Conservation (phyloP, 2,888 invertebrate species). For the Xestia xanthographa region DNA sequence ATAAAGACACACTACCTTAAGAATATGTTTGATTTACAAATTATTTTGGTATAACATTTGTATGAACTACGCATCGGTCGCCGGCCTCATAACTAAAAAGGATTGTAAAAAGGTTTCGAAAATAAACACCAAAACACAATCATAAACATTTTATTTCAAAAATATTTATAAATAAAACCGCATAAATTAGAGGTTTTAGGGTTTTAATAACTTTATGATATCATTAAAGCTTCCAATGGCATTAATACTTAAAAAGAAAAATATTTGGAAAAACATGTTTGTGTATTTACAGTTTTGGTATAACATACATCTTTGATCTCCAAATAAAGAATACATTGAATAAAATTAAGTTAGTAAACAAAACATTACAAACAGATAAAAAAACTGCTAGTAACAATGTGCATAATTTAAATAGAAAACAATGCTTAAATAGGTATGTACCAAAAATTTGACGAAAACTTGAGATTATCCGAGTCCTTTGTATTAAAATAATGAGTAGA, state of each 20-base stretch:
- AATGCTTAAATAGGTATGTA: no score
- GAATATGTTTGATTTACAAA: no score
- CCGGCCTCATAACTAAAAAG: constrained; percentile 4
- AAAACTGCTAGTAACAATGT: background rate
- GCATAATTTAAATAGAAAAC: background rate
- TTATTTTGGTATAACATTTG: no score
- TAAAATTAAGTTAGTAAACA: background rate
- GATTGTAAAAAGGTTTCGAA: background rate
- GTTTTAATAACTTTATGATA: constrained; percentile 26
- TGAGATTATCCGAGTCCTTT: background rate
- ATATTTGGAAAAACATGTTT: constrained; percentile 43
- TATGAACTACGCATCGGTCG: no score
- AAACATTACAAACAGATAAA: background rate
- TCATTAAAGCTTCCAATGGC: constrained; percentile 61
- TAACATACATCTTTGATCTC: constrained; percentile 4
- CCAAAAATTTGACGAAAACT: background rate
- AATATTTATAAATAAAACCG: constrained; percentile 37
- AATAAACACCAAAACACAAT: constrained; percentile 16
- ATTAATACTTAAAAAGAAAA: constrained; percentile 44
- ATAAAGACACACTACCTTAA: no score
- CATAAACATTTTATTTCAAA: constrained; percentile 42
- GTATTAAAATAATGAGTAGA: background rate
- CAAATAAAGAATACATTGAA: background rate
- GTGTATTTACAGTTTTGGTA: constrained; percentile 23
- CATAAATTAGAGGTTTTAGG: constrained; percentile 18